Conservation (phyloP, 2,888 invertebrate species). For the Andrena praecox region DNA sequence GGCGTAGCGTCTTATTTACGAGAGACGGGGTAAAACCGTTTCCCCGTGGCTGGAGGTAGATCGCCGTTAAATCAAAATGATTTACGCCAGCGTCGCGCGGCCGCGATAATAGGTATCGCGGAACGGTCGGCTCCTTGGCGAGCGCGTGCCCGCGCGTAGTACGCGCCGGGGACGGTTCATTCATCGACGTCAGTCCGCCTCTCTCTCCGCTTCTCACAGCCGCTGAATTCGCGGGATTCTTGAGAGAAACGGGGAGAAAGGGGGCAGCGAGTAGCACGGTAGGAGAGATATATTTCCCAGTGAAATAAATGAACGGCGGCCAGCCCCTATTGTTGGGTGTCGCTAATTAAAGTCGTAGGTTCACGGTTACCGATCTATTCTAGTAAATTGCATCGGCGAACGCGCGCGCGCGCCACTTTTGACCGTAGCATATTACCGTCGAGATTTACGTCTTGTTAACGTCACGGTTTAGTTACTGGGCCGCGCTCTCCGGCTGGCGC, state of each 20-base stretch:
- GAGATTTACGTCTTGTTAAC: slow-evolving; percentile 75
- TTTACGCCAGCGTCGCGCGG: slow-evolving; percentile 12
- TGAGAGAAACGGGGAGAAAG: slow-evolving; percentile 3
- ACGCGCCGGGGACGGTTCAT: slow-evolving; percentile 50
- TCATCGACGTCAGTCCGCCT: slow-evolving; percentile 50
- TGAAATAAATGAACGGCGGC: slow-evolving; percentile 40
- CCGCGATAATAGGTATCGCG: slow-evolving; percentile 27
- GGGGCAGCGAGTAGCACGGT: slow-evolving; percentile 32
- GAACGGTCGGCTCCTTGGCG: slow-evolving; percentile 11
- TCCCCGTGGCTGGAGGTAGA: background rate
- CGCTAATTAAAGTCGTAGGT: slow-evolving; percentile 68
- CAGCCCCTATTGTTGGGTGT: slow-evolving; percentile 48
- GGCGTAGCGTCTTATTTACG: slow-evolving; percentile 17
- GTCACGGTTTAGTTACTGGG: slow-evolving; percentile 68
- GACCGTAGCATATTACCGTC: slow-evolving; percentile 64
- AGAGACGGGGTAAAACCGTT: background rate
- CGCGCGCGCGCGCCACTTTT: slow-evolving; percentile 31
- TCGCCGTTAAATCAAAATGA: slow-evolving; percentile 33
- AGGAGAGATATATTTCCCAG: slow-evolving; percentile 6
- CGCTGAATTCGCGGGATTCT: slow-evolving; percentile 40
- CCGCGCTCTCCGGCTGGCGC: slow-evolving; percentile 29
- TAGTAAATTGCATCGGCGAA: slow-evolving; percentile 61
- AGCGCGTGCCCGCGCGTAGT: slow-evolving; percentile 16
- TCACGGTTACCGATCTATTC: slow-evolving; percentile 66
- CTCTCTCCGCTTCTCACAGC: background rate